Evolutionary conservation across 92 coral and sea anemone species (phyloP), one percentile per base, ranked within the genome.

Genomic region (Desmophyllum pertusum): DNA sequence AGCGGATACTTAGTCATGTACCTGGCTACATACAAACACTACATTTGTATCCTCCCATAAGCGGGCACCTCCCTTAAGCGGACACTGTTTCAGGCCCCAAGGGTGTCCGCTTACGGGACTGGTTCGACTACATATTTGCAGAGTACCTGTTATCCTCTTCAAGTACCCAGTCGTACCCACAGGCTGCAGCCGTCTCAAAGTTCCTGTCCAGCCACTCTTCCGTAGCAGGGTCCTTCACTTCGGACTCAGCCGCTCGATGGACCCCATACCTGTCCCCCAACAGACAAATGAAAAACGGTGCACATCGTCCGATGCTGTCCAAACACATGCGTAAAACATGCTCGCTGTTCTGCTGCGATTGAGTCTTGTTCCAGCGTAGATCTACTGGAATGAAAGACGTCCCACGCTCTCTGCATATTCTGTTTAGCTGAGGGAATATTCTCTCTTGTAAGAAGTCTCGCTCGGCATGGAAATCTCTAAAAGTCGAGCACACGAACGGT

Each of bases 401-500:
- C 19, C 99, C 99, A 19, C 99, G 95, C 82, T 92, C 93, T 36
- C 46, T 78, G 77, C 99, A 94, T 78, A 85, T 64, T 57, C 77
- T 82, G 90, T 97, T 86, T 30, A 97, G 85, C 70, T 91, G 72
- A 6, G 98, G 98, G 73, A 97, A 97, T 57, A 97, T 84, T 18
- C 81, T 81, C 11, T 87, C 88, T 36, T 87, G 88, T 25, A 97
- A 81, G 70, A 90, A 93, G 75, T 95, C 96, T 33, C 99, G 81
- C 75, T 97, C 99, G 10, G 71, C 81, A 59, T 89, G 91, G 74
- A 97, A 97, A 40, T 97, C 99, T 83, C 78, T 86, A 37, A 97
- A 97, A 14, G 99, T 97, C 10, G 98, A 96, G 62, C 99, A 97
- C n/a, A 97, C 94, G 63, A 97, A 97, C 5, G 99, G 99, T 35